Conservation (phyloP, 2,113 vertebrate genomes). For the Gymnorhina tibicen region DNA sequence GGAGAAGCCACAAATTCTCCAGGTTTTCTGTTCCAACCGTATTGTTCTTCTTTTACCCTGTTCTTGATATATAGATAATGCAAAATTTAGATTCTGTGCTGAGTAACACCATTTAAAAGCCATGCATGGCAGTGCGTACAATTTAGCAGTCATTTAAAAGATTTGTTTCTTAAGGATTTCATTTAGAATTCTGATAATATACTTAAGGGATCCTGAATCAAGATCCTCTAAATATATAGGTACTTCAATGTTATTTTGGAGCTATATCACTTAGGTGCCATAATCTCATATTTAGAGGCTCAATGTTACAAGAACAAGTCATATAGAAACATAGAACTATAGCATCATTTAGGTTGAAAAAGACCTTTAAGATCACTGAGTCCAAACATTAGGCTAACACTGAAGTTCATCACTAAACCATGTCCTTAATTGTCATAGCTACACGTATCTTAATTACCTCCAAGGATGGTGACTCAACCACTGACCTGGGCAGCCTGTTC, state of each 20-base stretch:
- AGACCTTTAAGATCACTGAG: not conserved
- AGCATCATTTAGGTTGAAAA: not conserved
- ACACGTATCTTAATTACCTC: not conserved
- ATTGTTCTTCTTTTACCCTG: not conserved
- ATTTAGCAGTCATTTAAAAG: not conserved
- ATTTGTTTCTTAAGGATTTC: not conserved
- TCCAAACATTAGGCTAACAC: not conserved
- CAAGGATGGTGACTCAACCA: not conserved
- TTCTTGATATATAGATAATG: not conserved
- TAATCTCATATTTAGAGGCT: not conserved
- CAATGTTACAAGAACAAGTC: not conserved
- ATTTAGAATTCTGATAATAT: not conserved
- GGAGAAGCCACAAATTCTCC: not conserved
- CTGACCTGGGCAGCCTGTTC: not conserved
- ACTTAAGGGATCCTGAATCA: not conserved
- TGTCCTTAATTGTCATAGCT: not conserved
- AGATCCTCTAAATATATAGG: not conserved
- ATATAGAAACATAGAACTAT: not conserved
- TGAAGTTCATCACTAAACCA: not conserved
- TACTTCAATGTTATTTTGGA: not conserved
- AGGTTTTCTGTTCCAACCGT: not conserved
- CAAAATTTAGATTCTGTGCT: not conserved
- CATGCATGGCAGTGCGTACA: rapidly evolving
- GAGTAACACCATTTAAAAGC: not conserved
- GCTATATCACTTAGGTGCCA: not conserved